Conservation (phyloP, 1,140 invertebrate species). For the Drosophila pectinifera region DNA sequence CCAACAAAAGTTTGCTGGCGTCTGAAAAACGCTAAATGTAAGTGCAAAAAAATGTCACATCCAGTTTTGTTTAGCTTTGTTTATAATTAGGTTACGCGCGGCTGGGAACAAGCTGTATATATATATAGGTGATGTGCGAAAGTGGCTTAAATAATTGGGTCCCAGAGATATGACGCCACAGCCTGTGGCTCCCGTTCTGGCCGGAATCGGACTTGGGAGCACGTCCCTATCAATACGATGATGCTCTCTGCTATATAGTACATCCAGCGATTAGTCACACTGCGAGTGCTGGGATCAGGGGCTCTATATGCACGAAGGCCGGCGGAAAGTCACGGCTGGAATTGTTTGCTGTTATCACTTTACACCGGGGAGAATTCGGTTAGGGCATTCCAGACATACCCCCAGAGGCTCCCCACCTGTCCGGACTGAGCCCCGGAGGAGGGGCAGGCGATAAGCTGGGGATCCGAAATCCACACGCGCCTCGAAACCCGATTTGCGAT, state of each 20-base stretch:
- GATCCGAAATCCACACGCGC: not conserved
- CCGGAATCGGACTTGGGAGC: constrained; percentile 35
- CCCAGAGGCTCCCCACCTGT: constrained; percentile 13
- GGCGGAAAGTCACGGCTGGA: constrained; percentile 9
- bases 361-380: constrained; percentile 2
- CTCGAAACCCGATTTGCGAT: constrained; percentile 20
- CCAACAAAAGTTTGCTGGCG: constrained; percentile 48
- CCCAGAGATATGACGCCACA: constrained; percentile 37
- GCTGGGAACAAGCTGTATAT: constrained; percentile 49
- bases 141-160: constrained; percentile 19
- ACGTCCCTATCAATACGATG: constrained; percentile 50
- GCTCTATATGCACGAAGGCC: constrained; percentile 1
- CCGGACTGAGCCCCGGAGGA: not conserved
- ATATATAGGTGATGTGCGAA: not conserved
- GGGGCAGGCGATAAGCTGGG: constrained; percentile 10
- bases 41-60: constrained; percentile 60
- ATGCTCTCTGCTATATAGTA: constrained; percentile 25
- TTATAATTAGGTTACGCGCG: constrained; percentile 78
- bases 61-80: constrained; percentile 29
- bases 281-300: constrained; percentile 18
- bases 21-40: constrained; percentile 30
- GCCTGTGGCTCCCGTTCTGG: constrained; percentile 9
- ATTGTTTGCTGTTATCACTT: constrained; percentile 19
- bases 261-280: constrained; percentile 41
- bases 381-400: constrained; percentile 11